phyloP scores from a whole-genome alignment of 2,888 invertebrate genomes.

The Pristionchus arcanus region DNA sequence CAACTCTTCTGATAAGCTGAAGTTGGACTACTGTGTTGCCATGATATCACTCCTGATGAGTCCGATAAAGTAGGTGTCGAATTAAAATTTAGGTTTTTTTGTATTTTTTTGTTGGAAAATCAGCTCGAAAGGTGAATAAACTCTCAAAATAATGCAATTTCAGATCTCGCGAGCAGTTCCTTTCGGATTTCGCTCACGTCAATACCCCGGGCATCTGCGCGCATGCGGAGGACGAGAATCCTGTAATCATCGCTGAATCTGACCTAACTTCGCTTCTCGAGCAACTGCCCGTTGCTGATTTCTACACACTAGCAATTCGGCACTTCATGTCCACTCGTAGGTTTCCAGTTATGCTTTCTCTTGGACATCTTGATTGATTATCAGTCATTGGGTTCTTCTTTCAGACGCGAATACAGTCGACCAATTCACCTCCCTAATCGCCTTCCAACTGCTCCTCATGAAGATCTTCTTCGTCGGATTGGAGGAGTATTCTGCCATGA shows the following conservation, averaged over 20 bases:
- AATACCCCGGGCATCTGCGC: neutral
- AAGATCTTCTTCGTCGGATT: conserved; percentile 74
- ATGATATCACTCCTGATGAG: conserved; percentile 71
- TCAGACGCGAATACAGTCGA: conserved; percentile 60
- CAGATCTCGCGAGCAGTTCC: conserved; percentile 68
- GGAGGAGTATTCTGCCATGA: conserved; percentile 67
- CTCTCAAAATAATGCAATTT: neutral
- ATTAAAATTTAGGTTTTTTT: neutral
- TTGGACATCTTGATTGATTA: neutral
- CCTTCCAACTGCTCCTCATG: conserved; percentile 71
- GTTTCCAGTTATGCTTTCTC: neutral
- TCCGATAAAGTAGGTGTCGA: conserved; percentile 66
- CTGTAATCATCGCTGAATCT: conserved; percentile 68
- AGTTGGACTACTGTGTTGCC: conserved; percentile 74
- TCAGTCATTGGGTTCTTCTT: neutral
- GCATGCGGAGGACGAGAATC: conserved; percentile 12
- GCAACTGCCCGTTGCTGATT: conserved; percentile 73
- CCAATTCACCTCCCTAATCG: conserved; percentile 73
- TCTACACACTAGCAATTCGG: conserved; percentile 71
- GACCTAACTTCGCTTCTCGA: conserved; percentile 74
- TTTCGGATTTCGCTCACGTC: conserved; percentile 23
- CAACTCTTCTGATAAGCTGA: conserved; percentile 59
- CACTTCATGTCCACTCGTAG: conserved; percentile 70
- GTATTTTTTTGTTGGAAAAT: too few species aligned
- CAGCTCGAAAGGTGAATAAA: too few species aligned